Base-by-base conservation (phyloP, 1,140 invertebrate genomes). In the Dendrolimus kikuchii region DNA sequence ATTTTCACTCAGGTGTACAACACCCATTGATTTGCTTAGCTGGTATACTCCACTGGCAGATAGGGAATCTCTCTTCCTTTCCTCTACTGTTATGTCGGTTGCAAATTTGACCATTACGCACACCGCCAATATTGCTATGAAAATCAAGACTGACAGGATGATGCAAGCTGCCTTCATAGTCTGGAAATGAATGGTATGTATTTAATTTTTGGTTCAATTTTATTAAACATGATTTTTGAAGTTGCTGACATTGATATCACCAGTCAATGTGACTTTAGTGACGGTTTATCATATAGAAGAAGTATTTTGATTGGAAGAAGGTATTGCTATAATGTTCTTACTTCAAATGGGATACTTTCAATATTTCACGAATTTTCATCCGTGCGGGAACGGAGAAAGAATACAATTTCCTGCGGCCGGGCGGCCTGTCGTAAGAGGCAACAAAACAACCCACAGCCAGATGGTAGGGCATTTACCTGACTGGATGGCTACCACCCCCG, bases 31-130 rank as follows among this genome's bases (percentile, higher is more conserved):
- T 9, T 53, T 60, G 5, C 40, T 38, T 70, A 74, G 64, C 8
- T 72, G 68, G 55, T 68, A 70, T 1, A 74, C 56, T 0, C 59
- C 64, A 0, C 62, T 57, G 5, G 57, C 62, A 4, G 58, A 47
- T 4, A 58, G 5, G 5, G 60, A 59, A 7, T 80, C 76, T 7
- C 75, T 61, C 39, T 70, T 73, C 6, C 68, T 60, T 49, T 85
- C 81, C 47, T 83, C 78, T 0, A 81, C 63, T 2, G 75, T 75
- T 42, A 83, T 77, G 42, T 85, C 77, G 0, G 79, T 80, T 0
- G 81, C 81, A 38, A 79, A 85, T 43, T 85, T 85, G 0, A 85
- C 78, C 81, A 85, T 85, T 7, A 82, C 68, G n/a, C 75, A 74
- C 0, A 85, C 74, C 0, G 76, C 77, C 72, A 85, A 69, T 7